These are phyloP conservation scores for Tapirus indicus DNA, from an alignment of 2,797 vertebrate species.

Conservation along the genomic window DNA sequence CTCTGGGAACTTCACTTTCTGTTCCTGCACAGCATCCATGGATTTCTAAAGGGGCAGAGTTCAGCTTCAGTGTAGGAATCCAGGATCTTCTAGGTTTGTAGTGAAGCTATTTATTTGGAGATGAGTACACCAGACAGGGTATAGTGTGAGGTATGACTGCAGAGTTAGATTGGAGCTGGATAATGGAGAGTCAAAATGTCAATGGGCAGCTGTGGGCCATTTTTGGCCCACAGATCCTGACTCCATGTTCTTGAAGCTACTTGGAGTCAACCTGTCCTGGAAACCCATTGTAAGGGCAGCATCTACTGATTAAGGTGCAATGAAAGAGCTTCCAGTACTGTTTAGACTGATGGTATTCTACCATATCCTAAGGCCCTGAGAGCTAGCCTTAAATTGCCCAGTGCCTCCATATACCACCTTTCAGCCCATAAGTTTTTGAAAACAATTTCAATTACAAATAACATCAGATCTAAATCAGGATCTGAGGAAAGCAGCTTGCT, in stretches of 20 bases:
- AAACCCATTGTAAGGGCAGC: background rate
- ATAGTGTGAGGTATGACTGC: background rate
- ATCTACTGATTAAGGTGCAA: background rate
- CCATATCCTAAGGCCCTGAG: background rate
- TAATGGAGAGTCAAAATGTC: rapidly evolving
- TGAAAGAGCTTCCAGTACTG: too few species aligned
- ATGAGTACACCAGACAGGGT: rapidly evolving
- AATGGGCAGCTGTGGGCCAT: rapidly evolving
- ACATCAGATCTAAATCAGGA: constrained; percentile 60
- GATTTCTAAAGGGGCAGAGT: background rate
- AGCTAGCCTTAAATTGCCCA: background rate
- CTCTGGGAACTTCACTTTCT: background rate
- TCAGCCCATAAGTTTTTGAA: constrained; percentile 40
- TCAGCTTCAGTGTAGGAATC: background rate
- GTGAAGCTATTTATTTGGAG: background rate
- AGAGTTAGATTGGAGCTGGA: background rate
- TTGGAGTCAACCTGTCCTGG: background rate
- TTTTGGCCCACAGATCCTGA: background rate
- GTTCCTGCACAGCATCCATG: background rate
- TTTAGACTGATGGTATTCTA: background rate
- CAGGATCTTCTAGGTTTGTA: background rate
- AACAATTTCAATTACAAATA: constrained; percentile 67
- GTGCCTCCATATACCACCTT: background rate
- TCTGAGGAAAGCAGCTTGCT: constrained; percentile 40
- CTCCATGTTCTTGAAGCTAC: background rate